Evolutionary conservation across 2,797 vertebrate species (phyloP), one percentile per base, ranked within the genome.

Genomic region (Eutrigla gurnardus): DNA sequence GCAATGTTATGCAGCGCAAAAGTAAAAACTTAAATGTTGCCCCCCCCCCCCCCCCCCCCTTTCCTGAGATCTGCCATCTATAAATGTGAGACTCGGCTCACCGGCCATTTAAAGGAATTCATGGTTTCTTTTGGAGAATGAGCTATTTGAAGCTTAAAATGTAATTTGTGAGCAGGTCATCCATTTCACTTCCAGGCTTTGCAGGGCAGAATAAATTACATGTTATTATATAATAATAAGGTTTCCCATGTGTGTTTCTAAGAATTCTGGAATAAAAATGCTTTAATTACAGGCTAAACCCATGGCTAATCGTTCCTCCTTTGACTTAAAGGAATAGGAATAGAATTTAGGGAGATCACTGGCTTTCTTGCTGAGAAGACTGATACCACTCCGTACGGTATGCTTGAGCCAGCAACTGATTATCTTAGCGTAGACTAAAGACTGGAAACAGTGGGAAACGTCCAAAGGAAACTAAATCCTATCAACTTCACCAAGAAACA

Each of bases 41-140:
- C 25, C 25, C 25, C 25, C 25, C 25, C 25, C 25, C 25, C 25
- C 25, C 25, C 25, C 6, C 46, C 12, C 35, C 37, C 47, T 55
- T 40, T 58, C 64, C 42, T 35, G 18, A 67, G 54, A 57, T 17
- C 45, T 77, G 63, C 69, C 33, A 32, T 50, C 14, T 72, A 68
- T 76, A 73, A 83, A 82, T 65, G 57, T 5, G 69, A 74, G 74
- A 82, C 65, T 85, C 77, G 58, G 69, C 71, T 68, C 6, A 9
- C 13, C 43, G 60, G n/a, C 14, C 4, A 11, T 63, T 46, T 39
- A 36, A 39, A 25, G 32, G 17, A 59, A 63, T 46, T 70, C 59
- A 59, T 47, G 55, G 43, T 53, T 74, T 60, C 42, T 40, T 12
- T 5, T 1, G 1, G 6, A 12, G 36, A 32, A 18, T 17, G 1